Percentiles rank a stretch among this genome's conserved stretches.
Conservation (phyloP, 2,797 vertebrate genomes). For the Gila robusta region DNA sequence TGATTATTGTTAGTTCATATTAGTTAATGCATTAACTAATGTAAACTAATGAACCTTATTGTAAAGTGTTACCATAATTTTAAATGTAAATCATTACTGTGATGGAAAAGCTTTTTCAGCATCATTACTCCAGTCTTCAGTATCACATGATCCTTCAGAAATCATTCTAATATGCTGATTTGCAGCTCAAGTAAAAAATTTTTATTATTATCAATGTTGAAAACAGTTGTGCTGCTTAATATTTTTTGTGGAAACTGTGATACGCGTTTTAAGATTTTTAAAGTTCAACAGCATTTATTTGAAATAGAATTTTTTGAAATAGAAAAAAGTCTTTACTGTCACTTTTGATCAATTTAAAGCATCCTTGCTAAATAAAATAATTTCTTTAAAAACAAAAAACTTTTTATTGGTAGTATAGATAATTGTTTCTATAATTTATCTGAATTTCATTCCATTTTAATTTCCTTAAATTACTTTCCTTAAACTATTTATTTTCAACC, state of each 20-base stretch:
- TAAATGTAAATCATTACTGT: neutral
- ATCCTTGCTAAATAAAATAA: neutral
- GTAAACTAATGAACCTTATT: too few relatives aligned
- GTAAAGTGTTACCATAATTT: too few relatives aligned
- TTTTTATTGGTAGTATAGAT: neutral
- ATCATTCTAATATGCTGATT: neutral
- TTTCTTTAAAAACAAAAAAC: neutral
- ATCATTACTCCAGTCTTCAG: neutral
- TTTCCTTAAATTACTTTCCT: neutral
- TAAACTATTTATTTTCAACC: neutral
- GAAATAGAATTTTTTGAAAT: neutral
- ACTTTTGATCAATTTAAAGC: neutral
- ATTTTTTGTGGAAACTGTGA: too few relatives aligned
- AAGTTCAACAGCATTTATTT: neutral
- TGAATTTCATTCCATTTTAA: neutral
- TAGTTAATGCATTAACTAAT: too few relatives aligned
- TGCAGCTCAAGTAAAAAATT: neutral
- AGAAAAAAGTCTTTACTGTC: neutral
- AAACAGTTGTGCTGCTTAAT: neutral
- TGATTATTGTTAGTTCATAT: too few relatives aligned
- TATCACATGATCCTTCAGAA: neutral
- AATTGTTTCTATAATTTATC: neutral
- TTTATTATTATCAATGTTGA: neutral
- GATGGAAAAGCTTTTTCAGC: neutral
- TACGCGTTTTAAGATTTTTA: neutral